phyloP scores from a whole-genome alignment of 2,113 vertebrate species.

The Tupaia chinensis region DNA sequence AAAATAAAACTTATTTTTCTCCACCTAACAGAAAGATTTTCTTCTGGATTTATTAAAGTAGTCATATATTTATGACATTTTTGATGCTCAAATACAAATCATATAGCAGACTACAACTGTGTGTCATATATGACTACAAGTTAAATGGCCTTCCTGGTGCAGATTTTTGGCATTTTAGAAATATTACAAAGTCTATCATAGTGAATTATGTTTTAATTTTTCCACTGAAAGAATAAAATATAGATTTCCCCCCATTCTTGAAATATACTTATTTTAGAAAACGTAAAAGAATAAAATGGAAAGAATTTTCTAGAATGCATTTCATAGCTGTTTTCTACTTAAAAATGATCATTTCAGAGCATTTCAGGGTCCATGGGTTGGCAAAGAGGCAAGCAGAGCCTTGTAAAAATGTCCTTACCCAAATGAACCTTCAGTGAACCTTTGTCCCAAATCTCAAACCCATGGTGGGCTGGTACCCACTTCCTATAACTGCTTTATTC shows the following conservation, averaged over 20 bases:
- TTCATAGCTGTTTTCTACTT: conserved; percentile 24
- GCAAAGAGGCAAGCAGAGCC: background rate
- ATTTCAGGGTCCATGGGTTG: background rate
- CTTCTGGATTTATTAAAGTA: conserved; percentile 70
- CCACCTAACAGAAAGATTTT: conserved; percentile 36
- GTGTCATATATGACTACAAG: conserved; percentile 63
- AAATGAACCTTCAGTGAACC: background rate
- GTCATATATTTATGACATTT: conserved; percentile 70
- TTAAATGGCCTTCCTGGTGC: conserved; percentile 56
- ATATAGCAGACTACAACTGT: background rate
- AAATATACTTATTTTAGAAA: conserved; percentile 59
- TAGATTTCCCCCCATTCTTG: background rate
- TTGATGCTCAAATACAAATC: conserved; percentile 73
- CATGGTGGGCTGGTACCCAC: background rate
- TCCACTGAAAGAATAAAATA: conserved; percentile 56
- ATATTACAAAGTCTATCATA: conserved; percentile 47
- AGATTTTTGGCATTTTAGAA: conserved; percentile 68
- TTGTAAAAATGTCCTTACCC: background rate
- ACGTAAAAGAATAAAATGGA: conserved; percentile 51
- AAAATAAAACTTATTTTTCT: conserved; percentile 72
- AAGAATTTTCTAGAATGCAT: background rate
- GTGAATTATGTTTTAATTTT: conserved; percentile 75
- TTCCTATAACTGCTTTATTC: conserved; percentile 11
- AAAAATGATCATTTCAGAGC: background rate
- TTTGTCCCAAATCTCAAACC: background rate